Evolutionary conservation across 2,888 invertebrate species (phyloP), one percentile per base, ranked within the genome.

Genomic region (Drosophila mulleri): DNA sequence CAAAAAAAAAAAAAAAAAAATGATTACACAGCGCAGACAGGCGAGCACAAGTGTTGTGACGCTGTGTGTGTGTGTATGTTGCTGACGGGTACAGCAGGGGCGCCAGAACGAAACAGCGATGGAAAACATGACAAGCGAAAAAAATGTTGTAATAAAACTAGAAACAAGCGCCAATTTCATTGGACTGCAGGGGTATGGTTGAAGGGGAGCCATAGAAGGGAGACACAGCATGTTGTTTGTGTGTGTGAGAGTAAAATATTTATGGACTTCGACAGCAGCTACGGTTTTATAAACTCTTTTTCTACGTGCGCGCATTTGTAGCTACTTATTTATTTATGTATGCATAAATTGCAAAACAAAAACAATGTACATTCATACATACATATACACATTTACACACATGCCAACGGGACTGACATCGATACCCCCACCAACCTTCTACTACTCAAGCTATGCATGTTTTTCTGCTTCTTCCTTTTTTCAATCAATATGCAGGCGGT

Each of bases 161-260:
- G 82, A 78, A 86, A 83, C 89, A 88, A 88, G 83, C 80, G 67
- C 77, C 86, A 88, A 83, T 88, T 89, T 80, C 76, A 80, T 84
- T 78, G 73, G 61, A 45, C 54, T 70, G 67, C 37, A 65, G 63
- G 67, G 58, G 61, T 58, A 60, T 65, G 62, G 67, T 45, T 45
- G 56, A 23, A 53, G 48, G 20, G 44, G 48, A 39, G 11, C 11
- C 53, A 45, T 26, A 26, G 8, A 23, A 61, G 29, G 47, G 37
- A 41, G 41, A 29, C 11, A 53, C 20, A 53, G 41, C 60, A 52
- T 60, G 35, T 37, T 50, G 16, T 39, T 29, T 56, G 37, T 67
- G 48, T 69, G 47, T 44, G 20, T 44, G 64, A 54, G 47, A 48
- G 75, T 71, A 61, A 82, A 87, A 83, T 82, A 82, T 83, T 85